Conservation (phyloP, 2,888 invertebrate genomes). For the Ormia ochracea region DNA sequence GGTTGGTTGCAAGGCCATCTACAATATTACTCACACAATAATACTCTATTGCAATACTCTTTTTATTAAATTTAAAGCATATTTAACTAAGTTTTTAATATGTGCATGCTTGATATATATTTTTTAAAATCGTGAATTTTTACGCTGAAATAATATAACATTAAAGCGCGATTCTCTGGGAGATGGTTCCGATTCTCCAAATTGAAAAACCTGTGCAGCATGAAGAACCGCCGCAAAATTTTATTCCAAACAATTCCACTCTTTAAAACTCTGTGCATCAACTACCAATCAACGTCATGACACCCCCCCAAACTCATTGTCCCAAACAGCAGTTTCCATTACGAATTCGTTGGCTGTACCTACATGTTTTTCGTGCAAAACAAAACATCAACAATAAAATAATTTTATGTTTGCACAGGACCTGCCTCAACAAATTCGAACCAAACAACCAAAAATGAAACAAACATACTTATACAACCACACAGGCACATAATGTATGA, state of each 20-base stretch:
- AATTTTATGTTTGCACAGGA: constrained; percentile 68
- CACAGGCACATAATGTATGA: not conserved
- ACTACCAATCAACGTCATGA: constrained; percentile 21
- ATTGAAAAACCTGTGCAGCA: too few species aligned
- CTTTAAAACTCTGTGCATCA: constrained; percentile 22
- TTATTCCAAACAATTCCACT: not conserved
- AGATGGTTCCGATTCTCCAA: too few species aligned
- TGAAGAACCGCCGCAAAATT: not conserved
- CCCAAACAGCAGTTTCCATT: constrained; percentile 51
- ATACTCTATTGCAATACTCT: too few species aligned
- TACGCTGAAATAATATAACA: too few species aligned
- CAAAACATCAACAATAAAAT: constrained; percentile 25
- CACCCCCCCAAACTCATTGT: not conserved
- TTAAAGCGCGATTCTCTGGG: too few species aligned
- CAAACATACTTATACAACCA: constrained; percentile 12
- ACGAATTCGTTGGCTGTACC: constrained; percentile 76
- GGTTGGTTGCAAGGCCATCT: too few species aligned
- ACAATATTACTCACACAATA: too few species aligned
- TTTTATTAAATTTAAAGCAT: too few species aligned
- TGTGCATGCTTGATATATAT: too few species aligned
- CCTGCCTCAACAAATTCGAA: constrained; percentile 74
- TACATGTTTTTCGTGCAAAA: constrained; percentile 68
- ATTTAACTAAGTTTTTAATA: too few species aligned
- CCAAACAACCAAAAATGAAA: constrained; percentile 39
- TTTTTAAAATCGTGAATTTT: too few species aligned